Base-by-base conservation (phyloP, 2,113 vertebrate species). In the Pelvicachromis taeniatus region DNA sequence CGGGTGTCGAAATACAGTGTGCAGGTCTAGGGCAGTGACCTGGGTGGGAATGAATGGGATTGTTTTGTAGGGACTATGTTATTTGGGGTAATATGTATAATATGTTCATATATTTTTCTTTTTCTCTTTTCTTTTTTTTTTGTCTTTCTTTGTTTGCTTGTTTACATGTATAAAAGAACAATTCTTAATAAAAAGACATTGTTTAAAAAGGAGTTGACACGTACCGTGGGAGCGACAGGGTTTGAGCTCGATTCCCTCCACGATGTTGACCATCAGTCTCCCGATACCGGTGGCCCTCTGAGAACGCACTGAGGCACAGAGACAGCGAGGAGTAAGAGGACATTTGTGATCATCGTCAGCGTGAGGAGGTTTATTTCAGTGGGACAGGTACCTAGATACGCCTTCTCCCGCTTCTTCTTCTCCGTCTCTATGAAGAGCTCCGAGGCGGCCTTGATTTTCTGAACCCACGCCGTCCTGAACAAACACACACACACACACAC, bases 391-490 rank as follows among this genome's bases (percentile, higher is more conserved):
- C 99, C 99, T 70, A 99, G 94, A 92, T 99, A 99, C 0, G 99
- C 99, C 77, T 99, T 99, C 93, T 99, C 99, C 35, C 99, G 95
- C 95, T 99, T 99, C 97, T 98, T 99, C 91, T 99, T 99, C 95
- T 99, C 99, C 0, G 99, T 99, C 94, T 99, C 99, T 61, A 99
- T 99, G 95, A 99, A 99, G 87, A 99, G 97, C 59, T 99, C 99
- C 6, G 99, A 99, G 9, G 99, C 99, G 3, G 98, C 98, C 93
- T 99, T 99, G 80, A 99, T 99, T 89, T 99, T 99, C 96, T 99
- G 99, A 86, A 99, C 99, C 99, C 99, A 99, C 40, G 98, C 98
- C 4, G 99, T 99, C 96, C 99, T 99, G 95, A 59, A 88, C 9
- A 42, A 31, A 73, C 33, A 78, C 85, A 83, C 89, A 91, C 17